Base-by-base conservation (phyloP, 92 coral and sea anemone species). In the Scolanthus callimorphus region DNA sequence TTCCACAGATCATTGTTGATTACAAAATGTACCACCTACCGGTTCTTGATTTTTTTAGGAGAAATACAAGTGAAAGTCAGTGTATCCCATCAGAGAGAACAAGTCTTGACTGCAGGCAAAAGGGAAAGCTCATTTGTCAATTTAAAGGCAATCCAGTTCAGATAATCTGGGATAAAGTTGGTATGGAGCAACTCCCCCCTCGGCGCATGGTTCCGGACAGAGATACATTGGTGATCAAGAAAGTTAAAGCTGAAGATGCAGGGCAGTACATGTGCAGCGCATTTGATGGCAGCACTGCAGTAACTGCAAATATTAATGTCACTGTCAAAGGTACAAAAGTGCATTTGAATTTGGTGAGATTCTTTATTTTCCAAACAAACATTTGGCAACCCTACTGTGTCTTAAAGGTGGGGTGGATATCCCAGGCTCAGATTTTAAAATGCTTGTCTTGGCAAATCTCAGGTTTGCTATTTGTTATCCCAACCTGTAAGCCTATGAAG, bases 71-170 rank as follows among this genome's bases (percentile, higher is more conserved):
- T 82, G 12, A 54, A 55, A 8, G 55, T 87, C 43, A 73, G 90
- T 29, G 58, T 60, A 3, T 31, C 68, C 2, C 96, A 87, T 38
- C 59, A 70, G n/a, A 30, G 59, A 4, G 37, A 61, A 29, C 83
- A 70, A 57, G 60, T 54, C 25, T 63, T 87, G 54, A 44, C 27
- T 25, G 65, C 73, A 8, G 90, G 96, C 15, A 73, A 70, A 51
- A 49, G n/a, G 90, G 86, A 21, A 67, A 63, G 25, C 52, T 87
- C 10, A 57, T 31, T 1, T 87, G 96, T 57, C 71, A 51, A 38
- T 77, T 87, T 44, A 66, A 51, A 9, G 96, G 96, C 17, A 67
- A 73, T 21, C 79, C 86, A n/a, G 73, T 76, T 11, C 96, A 87
- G 45, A 71, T 83, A 23, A 55, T 76, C 4, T 87, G 96, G 96